Evolutionary conservation across 2,113 vertebrate species (phyloP).

Genomic region (Elephas maximus): DNA sequence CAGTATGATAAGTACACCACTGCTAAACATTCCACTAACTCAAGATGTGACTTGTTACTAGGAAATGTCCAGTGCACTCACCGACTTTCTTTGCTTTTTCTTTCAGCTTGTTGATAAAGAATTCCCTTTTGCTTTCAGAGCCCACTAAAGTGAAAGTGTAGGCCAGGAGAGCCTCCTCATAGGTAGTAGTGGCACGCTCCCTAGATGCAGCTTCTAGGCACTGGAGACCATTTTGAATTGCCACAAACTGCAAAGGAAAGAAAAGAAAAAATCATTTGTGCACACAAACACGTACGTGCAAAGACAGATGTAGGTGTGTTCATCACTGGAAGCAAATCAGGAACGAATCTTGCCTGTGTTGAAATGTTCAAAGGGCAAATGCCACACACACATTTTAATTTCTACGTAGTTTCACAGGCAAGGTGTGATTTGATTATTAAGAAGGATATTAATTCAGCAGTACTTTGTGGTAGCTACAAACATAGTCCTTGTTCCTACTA

Average conservation of each 20-base stretch:
- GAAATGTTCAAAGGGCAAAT: background rate
- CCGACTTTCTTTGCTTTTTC: conserved; percentile 82
- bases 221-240: conserved; percentile 87
- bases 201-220: conserved; percentile 87
- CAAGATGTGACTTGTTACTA: background rate
- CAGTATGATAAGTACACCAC: too few relatives aligned
- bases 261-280: background rate
- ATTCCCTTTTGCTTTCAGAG: conserved; percentile 85
- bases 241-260: conserved; percentile 84
- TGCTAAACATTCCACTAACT: background rate
- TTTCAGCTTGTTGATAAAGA: conserved; percentile 73
- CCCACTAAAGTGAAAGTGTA: conserved; percentile 92
- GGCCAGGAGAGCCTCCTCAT: conserved; percentile 91
- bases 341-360: background rate
- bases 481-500: background rate
- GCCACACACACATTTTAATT: background rate
- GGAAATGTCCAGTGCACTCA: conserved; percentile 65
- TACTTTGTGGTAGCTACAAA: background rate
- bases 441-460: background rate
- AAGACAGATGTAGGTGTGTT: background rate
- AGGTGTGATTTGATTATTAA: background rate
- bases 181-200: conserved; percentile 82
- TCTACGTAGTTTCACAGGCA: background rate
- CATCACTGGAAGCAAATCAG: too few relatives aligned
- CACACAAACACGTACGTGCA: background rate